These are phyloP conservation scores for Tamandua tetradactyla DNA, from an alignment of 2,797 vertebrate species.

Conservation along the genomic window DNA sequence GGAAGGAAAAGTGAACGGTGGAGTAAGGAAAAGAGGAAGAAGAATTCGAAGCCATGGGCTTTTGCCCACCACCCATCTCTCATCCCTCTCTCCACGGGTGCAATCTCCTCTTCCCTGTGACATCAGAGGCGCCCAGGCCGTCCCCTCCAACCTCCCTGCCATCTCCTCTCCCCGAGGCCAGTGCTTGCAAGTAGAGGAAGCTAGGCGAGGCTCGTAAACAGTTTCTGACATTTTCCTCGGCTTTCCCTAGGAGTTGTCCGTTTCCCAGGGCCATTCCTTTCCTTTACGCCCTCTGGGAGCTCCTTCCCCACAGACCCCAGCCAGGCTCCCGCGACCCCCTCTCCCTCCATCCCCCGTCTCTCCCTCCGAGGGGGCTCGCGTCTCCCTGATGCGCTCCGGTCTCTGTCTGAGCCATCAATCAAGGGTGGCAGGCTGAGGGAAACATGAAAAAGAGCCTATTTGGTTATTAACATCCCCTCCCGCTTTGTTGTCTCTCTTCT, in stretches of 20 bases:
- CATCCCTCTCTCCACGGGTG: neutral
- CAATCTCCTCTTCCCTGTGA: neutral
- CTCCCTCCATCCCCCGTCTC: neutral
- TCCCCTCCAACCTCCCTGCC: neutral
- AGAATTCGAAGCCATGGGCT: neutral
- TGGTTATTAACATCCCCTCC: conserved; percentile 86
- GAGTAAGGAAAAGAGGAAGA: neutral
- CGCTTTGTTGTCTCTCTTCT: conserved; percentile 78
- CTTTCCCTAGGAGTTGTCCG: neutral
- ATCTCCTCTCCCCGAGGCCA: neutral
- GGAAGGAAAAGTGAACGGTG: neutral
- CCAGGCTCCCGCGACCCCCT: conserved; percentile 15
- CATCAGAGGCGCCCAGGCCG: neutral
- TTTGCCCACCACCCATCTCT: neutral
- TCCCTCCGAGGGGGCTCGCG: conserved; percentile 70
- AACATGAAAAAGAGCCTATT: conserved; percentile 88
- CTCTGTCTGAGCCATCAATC: conserved; percentile 93
- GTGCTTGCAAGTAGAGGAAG: neutral
- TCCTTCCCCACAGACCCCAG: conserved; percentile 52
- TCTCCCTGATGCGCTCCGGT: conserved; percentile 86
- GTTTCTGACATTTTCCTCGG: neutral
- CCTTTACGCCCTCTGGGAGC: neutral
- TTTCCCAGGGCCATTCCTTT: conserved; percentile 21
- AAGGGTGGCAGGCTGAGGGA: conserved; percentile 90
- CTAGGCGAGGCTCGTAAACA: neutral